Percentiles rank a stretch among this genome's conserved stretches.
Conservation (phyloP, 1,140 invertebrate genomes). For the Acromyrmex echinatior region DNA sequence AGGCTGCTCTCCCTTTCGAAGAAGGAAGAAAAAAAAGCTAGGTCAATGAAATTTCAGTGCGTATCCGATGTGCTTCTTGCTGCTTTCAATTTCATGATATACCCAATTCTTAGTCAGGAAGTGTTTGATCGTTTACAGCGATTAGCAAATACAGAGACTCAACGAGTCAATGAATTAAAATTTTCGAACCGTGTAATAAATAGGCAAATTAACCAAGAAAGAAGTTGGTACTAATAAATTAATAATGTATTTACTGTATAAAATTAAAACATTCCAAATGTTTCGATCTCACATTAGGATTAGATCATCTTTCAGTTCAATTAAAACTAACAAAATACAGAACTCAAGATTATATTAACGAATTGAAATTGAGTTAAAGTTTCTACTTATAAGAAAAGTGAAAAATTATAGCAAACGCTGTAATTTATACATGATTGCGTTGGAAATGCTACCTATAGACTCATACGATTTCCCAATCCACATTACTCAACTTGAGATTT, state of each 20-base stretch:
- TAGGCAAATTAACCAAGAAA: no score
- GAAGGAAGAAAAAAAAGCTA: conserved; percentile 1
- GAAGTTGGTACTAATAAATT: no score
- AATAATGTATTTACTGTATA: no score
- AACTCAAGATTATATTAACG: no score
- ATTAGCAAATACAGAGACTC: background rate
- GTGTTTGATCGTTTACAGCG: background rate
- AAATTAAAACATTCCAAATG: no score
- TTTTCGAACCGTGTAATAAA: no score
- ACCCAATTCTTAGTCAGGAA: background rate
- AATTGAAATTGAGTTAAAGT: background rate
- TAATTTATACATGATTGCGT: background rate
- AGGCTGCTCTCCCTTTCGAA: background rate
- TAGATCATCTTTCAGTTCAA: no score
- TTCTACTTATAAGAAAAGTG: background rate
- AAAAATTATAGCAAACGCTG: background rate
- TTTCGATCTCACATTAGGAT: no score
- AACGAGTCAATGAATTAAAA: no score
- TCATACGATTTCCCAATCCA: background rate
- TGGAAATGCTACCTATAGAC: background rate
- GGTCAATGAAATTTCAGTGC: conserved; percentile 26
- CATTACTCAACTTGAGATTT: background rate
- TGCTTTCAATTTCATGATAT: background rate
- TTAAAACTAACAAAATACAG: no score
- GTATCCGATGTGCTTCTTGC: background rate